Base-by-base conservation (phyloP, 2,888 invertebrate species). In the Eupeodes luniger region DNA sequence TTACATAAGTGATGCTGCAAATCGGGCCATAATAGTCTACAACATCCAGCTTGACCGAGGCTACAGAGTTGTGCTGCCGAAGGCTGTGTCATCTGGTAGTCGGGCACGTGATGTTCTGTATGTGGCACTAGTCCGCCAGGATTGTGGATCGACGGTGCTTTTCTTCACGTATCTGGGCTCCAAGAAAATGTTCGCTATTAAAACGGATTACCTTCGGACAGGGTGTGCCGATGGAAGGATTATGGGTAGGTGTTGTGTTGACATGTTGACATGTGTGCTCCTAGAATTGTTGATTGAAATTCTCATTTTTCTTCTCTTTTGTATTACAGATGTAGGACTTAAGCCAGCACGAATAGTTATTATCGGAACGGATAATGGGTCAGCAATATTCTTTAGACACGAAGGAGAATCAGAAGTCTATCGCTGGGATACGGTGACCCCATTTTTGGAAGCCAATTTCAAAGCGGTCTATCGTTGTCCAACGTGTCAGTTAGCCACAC, bases 1-100 rank as follows among this genome's bases (percentile, higher is more conserved):
- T 90, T 93, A 96, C 91, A 94, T 96, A 19, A 95, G 96, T 57
- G 97, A 97, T 91, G 96, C 96, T 0, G 95, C 96, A 0, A 95
- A 95, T 57, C 94, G 96, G 10, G 95, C 96, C 14, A 95, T 96
- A 69, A 94, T 96, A 10, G 96, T 97, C 0, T 95, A 95, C 91
- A 96, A 97, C 91, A 94, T 96, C 4, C 94, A 95, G 11, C 94
- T 94, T 4, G 95, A 94, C 84, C 94, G 94, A 10, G 95, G 96
- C 7, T 96, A 95, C 93, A 94, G 96, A 5, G 95, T 96, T 0
- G 94, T 96, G 1, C 92, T 96, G 40, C 96, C 96, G 0, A 94
- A 94, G 90, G 95, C 94, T 0, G 94, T 95, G 0, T 92, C 94
- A 0, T 91, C 92, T 0, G 95, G 94, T 1, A 94, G 95, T 88